Conservation (phyloP, 2,888 invertebrate genomes). For the Mactromeris polynyma region DNA sequence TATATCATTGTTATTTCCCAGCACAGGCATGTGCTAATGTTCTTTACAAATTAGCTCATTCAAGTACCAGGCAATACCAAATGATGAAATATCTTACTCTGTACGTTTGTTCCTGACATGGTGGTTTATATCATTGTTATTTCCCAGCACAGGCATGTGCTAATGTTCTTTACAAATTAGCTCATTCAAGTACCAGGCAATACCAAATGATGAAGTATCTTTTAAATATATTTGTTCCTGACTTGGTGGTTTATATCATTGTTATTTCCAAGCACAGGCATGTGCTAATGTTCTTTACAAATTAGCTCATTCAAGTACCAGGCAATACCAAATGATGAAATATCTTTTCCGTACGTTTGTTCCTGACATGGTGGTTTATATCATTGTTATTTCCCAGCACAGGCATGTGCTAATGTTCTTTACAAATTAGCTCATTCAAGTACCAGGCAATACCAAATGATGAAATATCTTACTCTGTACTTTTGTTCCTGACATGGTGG, state of each 20-base stretch:
- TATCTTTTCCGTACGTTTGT: not conserved
- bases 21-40: conserved; percentile 48
- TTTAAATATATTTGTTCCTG: not conserved
- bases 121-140: not conserved
- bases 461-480: not conserved
- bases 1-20: not conserved
- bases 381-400: conserved; percentile 9
- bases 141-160: conserved; percentile 41
- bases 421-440: not conserved
- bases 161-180: conserved; percentile 27
- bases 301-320: conserved; percentile 4
- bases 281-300: conserved; percentile 37
- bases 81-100: not conserved
- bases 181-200: not conserved
- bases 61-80: conserved; percentile 31
- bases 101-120: not conserved
- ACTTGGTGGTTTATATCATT: not conserved
- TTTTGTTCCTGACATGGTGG: not conserved
- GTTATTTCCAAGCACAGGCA: conserved; percentile 37
- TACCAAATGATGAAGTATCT: not conserved
- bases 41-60: conserved; percentile 27
- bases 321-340: not conserved
- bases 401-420: conserved; percentile 9
- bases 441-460: not conserved
- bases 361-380: not conserved